phyloP scores from a whole-genome alignment of 2,888 invertebrate species.

The Tortricodes alternella region DNA sequence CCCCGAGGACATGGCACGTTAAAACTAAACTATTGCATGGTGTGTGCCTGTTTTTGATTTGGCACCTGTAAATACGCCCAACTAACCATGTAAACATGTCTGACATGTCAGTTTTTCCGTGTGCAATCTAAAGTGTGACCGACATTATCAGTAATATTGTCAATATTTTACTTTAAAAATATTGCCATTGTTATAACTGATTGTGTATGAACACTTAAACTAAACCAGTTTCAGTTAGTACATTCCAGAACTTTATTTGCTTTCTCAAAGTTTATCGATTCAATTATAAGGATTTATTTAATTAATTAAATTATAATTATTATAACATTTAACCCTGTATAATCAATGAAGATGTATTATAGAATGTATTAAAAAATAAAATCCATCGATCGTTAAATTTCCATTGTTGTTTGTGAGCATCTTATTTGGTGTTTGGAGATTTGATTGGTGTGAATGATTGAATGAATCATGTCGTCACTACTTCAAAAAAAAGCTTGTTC shows the following conservation, averaged over 20 bases:
- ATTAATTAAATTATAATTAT: slow-evolving; percentile 52
- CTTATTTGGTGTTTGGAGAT: slow-evolving; percentile 27
- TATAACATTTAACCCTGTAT: slow-evolving; percentile 56
- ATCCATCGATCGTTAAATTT: slow-evolving; percentile 48
- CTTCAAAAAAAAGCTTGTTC: too few species aligned
- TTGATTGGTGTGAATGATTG: slow-evolving; percentile 17
- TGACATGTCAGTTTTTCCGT: slow-evolving; percentile 40
- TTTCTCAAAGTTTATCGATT: slow-evolving; percentile 35
- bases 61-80: slow-evolving; percentile 66
- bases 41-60: slow-evolving; percentile 51
- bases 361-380: slow-evolving; percentile 54
- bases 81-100: slow-evolving; percentile 7
- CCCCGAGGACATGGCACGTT: slow-evolving; percentile 90
- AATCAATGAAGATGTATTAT: slow-evolving; percentile 70
- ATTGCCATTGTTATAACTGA: neutral
- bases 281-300: slow-evolving; percentile 37
- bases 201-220: neutral
- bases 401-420: slow-evolving; percentile 38
- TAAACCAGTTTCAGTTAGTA: slow-evolving; percentile 1
- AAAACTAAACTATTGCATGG: slow-evolving; percentile 69
- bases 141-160: neutral
- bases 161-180: neutral
- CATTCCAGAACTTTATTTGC: slow-evolving; percentile 27
- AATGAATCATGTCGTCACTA: neutral
- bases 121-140: slow-evolving; percentile 56